Evolutionary conservation across 2,113 vertebrate genomes (phyloP).

Genomic region (Rhinichthys klamathensis): DNA sequence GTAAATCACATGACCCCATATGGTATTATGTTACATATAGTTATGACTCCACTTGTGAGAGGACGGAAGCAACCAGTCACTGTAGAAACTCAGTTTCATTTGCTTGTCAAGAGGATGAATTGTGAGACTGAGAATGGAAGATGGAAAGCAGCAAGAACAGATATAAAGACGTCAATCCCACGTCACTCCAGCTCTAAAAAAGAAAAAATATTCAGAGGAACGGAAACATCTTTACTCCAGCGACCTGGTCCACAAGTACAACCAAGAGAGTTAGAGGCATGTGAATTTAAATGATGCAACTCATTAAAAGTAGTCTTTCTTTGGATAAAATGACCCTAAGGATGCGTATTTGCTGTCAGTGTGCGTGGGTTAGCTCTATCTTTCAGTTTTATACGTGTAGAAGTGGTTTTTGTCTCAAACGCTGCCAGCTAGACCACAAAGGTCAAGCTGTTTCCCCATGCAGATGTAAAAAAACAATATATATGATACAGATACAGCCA

Average conservation of each 20-base stretch:
- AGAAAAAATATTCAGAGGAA: not conserved
- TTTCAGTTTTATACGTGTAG: not conserved
- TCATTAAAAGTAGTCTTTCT: slow-evolving; percentile 28
- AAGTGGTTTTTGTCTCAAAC: slow-evolving; percentile 4
- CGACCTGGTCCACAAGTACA: not conserved
- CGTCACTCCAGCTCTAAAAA: not conserved
- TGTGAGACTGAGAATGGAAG: slow-evolving; percentile 4
- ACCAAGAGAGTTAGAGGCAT: slow-evolving; percentile 16
- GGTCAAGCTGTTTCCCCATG: slow-evolving; percentile 27
- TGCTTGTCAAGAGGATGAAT: not conserved
- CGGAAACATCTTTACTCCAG: not conserved
- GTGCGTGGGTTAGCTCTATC: slow-evolving; percentile 5
- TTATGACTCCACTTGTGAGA: not conserved
- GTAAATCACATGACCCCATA: slow-evolving; percentile 6
- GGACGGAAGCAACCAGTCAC: not conserved
- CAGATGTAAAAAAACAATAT: not conserved
- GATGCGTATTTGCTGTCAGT: slow-evolving; percentile 6
- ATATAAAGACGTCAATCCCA: not conserved
- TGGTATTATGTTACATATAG: slow-evolving; percentile 8
- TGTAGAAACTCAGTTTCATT: slow-evolving; percentile 2
- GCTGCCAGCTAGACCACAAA: slow-evolving; percentile 16
- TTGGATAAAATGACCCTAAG: not conserved
- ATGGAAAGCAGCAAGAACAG: not conserved
- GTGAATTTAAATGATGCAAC: slow-evolving; percentile 3
- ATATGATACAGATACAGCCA: not conserved